Evolutionary conservation across 1,140 invertebrate genomes (phyloP).

Genomic region (Arion vulgaris): DNA sequence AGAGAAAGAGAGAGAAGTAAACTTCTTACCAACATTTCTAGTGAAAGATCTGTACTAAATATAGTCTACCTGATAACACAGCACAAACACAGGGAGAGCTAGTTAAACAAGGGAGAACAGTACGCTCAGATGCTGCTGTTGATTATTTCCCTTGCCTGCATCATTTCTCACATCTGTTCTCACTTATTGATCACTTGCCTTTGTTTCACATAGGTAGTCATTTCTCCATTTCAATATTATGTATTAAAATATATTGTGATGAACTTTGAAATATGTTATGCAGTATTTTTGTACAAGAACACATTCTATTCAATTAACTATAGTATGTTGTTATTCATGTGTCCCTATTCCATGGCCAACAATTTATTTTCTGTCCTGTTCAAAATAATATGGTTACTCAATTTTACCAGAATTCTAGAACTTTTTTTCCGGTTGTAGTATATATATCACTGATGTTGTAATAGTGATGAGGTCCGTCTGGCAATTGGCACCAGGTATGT

Average conservation of each 20-base stretch:
- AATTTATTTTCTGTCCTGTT: not conserved
- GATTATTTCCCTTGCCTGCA: not conserved
- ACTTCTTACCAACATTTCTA: too few relatives aligned
- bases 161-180: not conserved
- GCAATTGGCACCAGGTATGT: conserved; percentile 27
- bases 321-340: not conserved
- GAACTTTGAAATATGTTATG: not conserved
- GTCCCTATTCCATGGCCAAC: not conserved
- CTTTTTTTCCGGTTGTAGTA: not conserved
- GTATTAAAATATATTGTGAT: not conserved
- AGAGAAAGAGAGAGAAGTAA: too few relatives aligned
- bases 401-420: not conserved
- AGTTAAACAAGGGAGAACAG: not conserved
- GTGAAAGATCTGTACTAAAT: too few relatives aligned
- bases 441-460: not conserved
- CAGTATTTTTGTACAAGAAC: not conserved
- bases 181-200: not conserved
- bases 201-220: not conserved
- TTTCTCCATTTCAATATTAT: not conserved
- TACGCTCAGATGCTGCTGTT: not conserved
- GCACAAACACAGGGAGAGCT: too few relatives aligned
- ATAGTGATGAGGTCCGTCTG: not conserved
- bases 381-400: not conserved
- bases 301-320: not conserved
- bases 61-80: too few relatives aligned